These are phyloP conservation scores for Ascaphus truei DNA, from an alignment of 2,113 vertebrate species.

Conservation along the genomic window DNA sequence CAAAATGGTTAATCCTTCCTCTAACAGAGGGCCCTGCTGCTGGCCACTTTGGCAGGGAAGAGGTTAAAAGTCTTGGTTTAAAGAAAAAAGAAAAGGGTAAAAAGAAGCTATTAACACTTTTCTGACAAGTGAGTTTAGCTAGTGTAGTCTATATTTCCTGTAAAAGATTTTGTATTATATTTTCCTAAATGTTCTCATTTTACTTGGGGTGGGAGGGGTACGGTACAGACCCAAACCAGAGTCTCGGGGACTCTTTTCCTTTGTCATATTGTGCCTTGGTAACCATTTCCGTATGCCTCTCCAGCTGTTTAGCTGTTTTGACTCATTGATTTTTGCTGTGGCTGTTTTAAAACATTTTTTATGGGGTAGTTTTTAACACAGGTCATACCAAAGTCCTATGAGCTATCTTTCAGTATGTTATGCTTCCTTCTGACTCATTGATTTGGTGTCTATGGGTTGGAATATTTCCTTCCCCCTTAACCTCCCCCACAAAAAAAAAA, in stretches of 20 bases:
- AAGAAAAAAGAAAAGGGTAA: constrained; percentile 30
- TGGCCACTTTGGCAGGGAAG: background rate
- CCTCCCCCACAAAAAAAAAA: too few relatives aligned
- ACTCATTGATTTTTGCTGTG: background rate
- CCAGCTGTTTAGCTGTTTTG: constrained; percentile 1
- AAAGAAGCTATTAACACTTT: constrained; percentile 68
- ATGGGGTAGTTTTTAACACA: background rate
- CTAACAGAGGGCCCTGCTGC: too few relatives aligned
- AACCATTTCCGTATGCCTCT: constrained; percentile 54
- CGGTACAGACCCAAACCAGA: constrained; percentile 63
- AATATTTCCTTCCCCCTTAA: too few relatives aligned
- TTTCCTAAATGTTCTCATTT: constrained; percentile 89
- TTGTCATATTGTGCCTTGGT: constrained; percentile 90
- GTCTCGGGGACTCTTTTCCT: constrained; percentile 77
- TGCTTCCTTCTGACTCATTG: too few relatives aligned
- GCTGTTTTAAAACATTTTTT: too few relatives aligned
- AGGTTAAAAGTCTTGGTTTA: constrained; percentile 61
- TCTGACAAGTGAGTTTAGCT: constrained; percentile 64
- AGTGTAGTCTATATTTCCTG: constrained; percentile 86
- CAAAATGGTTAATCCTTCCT: background rate
- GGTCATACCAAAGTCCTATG: background rate
- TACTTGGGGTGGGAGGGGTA: constrained; percentile 72
- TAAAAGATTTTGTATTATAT: constrained; percentile 97
- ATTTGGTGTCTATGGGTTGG: too few relatives aligned
- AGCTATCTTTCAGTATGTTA: background rate